Evolutionary conservation across 2,888 invertebrate species (phyloP).

Genomic region (Anagyrus pseudococci): DNA sequence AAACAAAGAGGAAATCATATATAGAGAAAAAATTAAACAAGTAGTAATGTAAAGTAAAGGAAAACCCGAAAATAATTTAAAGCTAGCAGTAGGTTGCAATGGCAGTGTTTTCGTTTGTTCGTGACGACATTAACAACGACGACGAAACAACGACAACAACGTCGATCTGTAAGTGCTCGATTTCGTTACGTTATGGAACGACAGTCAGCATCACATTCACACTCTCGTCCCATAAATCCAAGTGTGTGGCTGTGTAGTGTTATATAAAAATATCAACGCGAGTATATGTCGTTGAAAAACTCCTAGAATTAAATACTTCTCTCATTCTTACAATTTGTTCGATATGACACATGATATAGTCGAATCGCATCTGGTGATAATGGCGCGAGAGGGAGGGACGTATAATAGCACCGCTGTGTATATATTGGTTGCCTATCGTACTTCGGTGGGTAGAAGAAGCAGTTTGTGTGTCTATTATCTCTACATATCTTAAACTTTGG

Average conservation of each 20-base stretch:
- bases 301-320: neutral
- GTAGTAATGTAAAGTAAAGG: slow-evolving; percentile 13
- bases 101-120: slow-evolving; percentile 9
- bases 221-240: neutral
- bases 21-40: slow-evolving; percentile 8
- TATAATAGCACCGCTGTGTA: slow-evolving; percentile 10
- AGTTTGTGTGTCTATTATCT: slow-evolving; percentile 32
- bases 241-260: neutral
- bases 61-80: slow-evolving; percentile 26
- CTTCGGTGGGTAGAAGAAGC: slow-evolving; percentile 23
- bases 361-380: neutral
- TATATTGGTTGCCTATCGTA: neutral
- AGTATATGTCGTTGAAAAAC: neutral
- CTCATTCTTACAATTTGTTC: neutral
- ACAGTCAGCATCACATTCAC: too few relatives aligned
- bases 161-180: too few relatives aligned
- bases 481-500: slow-evolving; percentile 46
- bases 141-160: too few relatives aligned
- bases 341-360: slow-evolving; percentile 7
- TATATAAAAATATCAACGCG: slow-evolving; percentile 7
- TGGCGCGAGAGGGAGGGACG: slow-evolving; percentile 19
- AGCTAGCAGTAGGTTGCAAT: slow-evolving; percentile 13
- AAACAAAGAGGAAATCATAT: slow-evolving; percentile 21
- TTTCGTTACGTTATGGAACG: too few relatives aligned
- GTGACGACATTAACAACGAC: neutral